Percentiles rank a stretch among this genome's conserved stretches.
Evolutionary conservation across 1,140 invertebrate genomes (phyloP).

Genomic region (Bombus confusus): DNA sequence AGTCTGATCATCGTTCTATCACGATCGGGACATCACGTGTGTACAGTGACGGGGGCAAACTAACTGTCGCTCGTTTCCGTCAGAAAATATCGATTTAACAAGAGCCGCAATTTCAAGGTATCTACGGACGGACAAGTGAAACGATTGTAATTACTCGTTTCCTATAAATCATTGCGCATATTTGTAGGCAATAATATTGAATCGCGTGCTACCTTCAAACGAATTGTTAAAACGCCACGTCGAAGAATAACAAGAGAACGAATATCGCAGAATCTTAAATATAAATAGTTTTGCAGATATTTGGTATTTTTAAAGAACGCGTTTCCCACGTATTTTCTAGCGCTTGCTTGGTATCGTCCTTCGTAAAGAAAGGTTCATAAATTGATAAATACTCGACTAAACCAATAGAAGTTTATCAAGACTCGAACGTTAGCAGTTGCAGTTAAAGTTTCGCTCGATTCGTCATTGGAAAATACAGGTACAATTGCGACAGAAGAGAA

Average conservation of each 20-base stretch:
- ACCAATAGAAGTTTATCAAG: not conserved
- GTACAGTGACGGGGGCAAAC: not conserved
- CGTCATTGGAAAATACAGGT: not conserved
- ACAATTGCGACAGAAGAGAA: not conserved
- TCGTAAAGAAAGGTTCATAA: not conserved
- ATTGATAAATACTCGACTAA: not conserved
- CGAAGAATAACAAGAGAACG: not conserved
- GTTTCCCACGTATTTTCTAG: not conserved
- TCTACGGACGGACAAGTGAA: not conserved
- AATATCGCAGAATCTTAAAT: not conserved
- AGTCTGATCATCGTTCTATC: not conserved
- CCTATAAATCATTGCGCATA: not conserved
- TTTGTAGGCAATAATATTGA: not conserved
- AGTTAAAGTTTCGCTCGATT: not conserved
- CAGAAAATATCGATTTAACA: slow-evolving; percentile 10
- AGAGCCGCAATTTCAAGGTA: not conserved
- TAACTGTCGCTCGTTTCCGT: not conserved
- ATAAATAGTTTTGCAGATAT: not conserved
- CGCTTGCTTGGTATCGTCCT: not conserved
- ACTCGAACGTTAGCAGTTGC: not conserved
- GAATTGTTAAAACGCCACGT: not conserved
- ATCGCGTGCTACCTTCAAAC: not conserved
- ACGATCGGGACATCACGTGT: not conserved
- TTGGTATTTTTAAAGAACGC: not conserved
- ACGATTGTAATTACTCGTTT: not conserved